Base-by-base conservation (phyloP, 2,113 vertebrate species). In the Vireo altiloquus region DNA sequence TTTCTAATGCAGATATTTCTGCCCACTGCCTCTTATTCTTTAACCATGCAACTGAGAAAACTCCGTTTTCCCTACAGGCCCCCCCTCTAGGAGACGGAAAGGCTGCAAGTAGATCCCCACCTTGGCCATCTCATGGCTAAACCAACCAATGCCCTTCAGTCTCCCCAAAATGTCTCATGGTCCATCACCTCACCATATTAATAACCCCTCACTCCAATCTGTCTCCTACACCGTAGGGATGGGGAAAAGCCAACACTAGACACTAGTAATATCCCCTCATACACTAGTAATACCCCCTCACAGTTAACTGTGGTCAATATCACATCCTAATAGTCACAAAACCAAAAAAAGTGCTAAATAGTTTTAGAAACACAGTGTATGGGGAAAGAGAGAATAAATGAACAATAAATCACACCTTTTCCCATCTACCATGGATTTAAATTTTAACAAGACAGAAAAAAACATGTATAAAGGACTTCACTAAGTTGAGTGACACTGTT, bases 381-480 rank as follows among this genome's bases (percentile, higher is more conserved):
- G 4, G 9, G 15, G 21, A 61, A 19, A 71, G 30, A 61, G 6
- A 64, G 60, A 82, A 94, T 72, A 97, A 92, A 84, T 8, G 8
- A 92, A 90, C 70, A 82, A 63, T 77, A 77, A 90, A 81, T 91
- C 76, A 52, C 64, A 97, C 91, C 83, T 96, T 96, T 94, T 90
- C 70, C 86, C 70, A 59, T 72, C 75, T 85, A 95, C 85, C 78
- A 76, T 70, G 79, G 83, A 44, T 90, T 97, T 91, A 94, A 97
- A 92, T 95, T 95, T 90, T 92, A 97, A 97, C 86, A 94, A 97
- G 88, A 89, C 33, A 94, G 83, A 92, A n/a, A 42, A 94, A 77
- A 31, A 15, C 17, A 37, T 20, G 46, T 84, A 80, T 89, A 93
- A 91, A 92, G 40, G 59, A 81, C 53, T 96, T 97, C 57, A 87